These are phyloP conservation scores for Macaca mulatta DNA, from an alignment of 2,113 vertebrate genomes.

Conservation along the genomic window DNA sequence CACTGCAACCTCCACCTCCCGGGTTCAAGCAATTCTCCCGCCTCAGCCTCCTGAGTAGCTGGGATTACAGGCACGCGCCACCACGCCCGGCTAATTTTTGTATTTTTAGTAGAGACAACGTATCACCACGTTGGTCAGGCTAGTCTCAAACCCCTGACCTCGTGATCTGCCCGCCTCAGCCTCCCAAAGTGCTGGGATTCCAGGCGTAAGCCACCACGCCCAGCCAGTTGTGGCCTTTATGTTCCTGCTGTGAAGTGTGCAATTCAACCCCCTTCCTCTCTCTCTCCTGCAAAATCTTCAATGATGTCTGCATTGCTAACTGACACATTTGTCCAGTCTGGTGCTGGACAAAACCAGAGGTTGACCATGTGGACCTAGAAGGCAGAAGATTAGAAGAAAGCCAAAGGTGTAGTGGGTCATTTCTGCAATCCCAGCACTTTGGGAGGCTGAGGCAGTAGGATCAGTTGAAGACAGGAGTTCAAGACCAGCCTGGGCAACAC, in stretches of 20 bases:
- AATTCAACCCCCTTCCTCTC: not conserved
- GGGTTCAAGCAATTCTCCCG: no score
- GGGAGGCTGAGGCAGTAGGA: not conserved
- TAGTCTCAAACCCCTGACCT: no score
- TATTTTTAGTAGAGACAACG: no score
- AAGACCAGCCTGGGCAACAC: not conserved
- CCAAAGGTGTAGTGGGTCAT: not conserved
- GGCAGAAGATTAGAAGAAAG: not conserved
- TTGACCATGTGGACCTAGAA: not conserved
- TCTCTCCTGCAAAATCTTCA: not conserved
- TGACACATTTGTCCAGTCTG: not conserved
- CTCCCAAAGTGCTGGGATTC: no score
- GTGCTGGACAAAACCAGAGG: not conserved
- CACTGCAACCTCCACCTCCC: no score
- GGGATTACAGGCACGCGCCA: no score
- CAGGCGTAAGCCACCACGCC: no score
- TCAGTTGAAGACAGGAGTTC: not conserved
- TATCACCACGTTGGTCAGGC: no score
- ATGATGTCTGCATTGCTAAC: not conserved
- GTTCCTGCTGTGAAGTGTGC: not conserved
- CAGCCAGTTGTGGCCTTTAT: not conserved
- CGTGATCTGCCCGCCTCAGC: no score
- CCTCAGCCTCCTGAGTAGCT: no score
- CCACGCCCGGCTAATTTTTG: no score
- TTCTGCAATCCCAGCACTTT: not conserved